Conservation (phyloP, 2,888 invertebrate genomes). For the Reticulitermes lucifugus region DNA sequence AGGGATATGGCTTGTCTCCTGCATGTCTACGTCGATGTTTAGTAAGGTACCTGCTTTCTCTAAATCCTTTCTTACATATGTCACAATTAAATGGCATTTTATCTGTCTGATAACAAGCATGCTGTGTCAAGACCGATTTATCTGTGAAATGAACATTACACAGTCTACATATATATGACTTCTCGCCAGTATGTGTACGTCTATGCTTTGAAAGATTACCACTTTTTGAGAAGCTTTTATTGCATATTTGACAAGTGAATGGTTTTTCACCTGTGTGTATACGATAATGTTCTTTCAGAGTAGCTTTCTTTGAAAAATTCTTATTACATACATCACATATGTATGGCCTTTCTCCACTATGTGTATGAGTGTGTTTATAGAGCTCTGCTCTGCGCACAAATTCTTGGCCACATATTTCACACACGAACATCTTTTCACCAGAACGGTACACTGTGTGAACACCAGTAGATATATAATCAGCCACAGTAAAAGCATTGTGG, state of each 20-base stretch:
- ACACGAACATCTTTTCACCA: constrained; percentile 68
- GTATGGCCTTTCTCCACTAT: constrained; percentile 76
- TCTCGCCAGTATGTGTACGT: constrained; percentile 11
- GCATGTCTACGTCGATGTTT: background rate
- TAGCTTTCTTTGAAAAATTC: background rate
- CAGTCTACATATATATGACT: background rate
- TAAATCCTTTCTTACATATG: background rate
- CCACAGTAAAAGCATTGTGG: background rate
- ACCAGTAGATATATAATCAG: background rate
- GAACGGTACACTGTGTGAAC: background rate
- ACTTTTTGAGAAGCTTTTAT: background rate
- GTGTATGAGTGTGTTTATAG: constrained; percentile 84
- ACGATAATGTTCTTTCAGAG: background rate
- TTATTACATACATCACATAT: constrained; percentile 77
- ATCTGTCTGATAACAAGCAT: background rate
- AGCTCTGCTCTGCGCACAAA: constrained; percentile 82
- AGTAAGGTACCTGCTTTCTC: background rate
- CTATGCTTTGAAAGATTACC: background rate
- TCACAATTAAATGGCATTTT: background rate
- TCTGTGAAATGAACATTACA: background rate
- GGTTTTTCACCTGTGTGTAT: background rate
- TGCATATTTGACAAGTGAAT: background rate
- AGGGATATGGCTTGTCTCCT: background rate
- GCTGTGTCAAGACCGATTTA: background rate
- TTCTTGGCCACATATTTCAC: constrained; percentile 82